phyloP scores from a whole-genome alignment of 2,113 vertebrate species.

The Eira barbara region DNA sequence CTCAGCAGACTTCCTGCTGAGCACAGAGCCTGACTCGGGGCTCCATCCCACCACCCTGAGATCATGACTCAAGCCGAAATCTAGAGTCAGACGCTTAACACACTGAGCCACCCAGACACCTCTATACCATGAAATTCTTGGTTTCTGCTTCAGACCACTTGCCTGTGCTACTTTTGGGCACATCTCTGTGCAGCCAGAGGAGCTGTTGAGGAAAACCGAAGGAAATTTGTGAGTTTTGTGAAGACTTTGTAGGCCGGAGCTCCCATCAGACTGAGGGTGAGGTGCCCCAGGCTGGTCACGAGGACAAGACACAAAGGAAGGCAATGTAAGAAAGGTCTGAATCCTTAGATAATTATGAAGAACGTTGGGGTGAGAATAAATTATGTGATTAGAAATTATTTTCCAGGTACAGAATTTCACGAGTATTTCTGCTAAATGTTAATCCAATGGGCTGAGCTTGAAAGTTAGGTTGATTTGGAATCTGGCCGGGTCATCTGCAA shows the following conservation, averaged over 20 bases:
- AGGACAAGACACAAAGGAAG: not conserved
- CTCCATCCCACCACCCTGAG: not conserved
- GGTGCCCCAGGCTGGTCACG: not conserved
- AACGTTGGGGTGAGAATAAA: not conserved
- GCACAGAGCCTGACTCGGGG: not conserved
- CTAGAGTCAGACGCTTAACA: not conserved
- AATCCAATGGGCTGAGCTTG: not conserved
- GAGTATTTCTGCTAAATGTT: not conserved
- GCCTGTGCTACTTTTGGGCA: not conserved
- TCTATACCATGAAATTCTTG: not conserved
- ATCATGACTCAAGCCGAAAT: not conserved
- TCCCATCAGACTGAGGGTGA: too few species aligned
- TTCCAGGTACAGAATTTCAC: not conserved
- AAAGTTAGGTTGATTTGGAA: not conserved
- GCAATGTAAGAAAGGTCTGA: not conserved
- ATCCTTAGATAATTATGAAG: not conserved
- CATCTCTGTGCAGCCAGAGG: not conserved
- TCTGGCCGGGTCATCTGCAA: not conserved
- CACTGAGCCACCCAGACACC: not conserved
- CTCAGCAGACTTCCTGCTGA: not conserved
- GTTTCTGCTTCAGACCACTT: not conserved
- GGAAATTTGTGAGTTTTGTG: not conserved
- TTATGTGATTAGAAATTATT: not conserved
- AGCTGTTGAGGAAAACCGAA: not conserved
- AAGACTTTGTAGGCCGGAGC: not conserved